Conservation (phyloP, 1,140 invertebrate genomes). For the Scaptomyza pallida region DNA sequence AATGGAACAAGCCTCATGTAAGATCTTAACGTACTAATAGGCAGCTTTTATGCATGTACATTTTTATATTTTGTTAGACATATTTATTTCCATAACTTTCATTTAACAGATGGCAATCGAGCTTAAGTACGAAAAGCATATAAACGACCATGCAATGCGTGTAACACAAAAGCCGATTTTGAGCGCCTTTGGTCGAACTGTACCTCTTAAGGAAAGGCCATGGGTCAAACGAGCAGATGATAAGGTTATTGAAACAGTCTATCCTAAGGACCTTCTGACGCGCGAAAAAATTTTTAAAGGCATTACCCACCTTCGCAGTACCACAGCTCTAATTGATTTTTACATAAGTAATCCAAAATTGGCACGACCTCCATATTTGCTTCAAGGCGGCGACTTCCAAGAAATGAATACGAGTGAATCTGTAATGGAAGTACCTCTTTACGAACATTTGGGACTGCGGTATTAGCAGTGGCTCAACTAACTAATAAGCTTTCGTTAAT, state of each 20-base stretch:
- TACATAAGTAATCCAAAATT: constrained; percentile 65
- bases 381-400: constrained; percentile 65
- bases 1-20: constrained; percentile 80
- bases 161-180: constrained; percentile 46
- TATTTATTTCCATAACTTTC: neutral
- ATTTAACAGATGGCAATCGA: constrained; percentile 74
- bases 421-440: constrained; percentile 63
- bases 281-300: constrained; percentile 76
- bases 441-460: constrained; percentile 66
- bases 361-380: constrained; percentile 63
- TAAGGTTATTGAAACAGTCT: constrained; percentile 66
- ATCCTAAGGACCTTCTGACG: constrained; percentile 72
- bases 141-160: constrained; percentile 60
- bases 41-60: no score
- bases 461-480: constrained; percentile 29
- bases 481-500: neutral
- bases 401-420: constrained; percentile 44
- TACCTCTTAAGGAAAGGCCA: constrained; percentile 68
- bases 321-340: constrained; percentile 67
- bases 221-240: constrained; percentile 64
- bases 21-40: neutral
- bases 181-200: constrained; percentile 77
- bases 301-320: constrained; percentile 78
- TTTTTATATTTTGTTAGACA: neutral
- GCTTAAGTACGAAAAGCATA: constrained; percentile 74